These are phyloP conservation scores for Octomys mimax DNA, from an alignment of 2,797 vertebrate genomes.

Conservation along the genomic window DNA sequence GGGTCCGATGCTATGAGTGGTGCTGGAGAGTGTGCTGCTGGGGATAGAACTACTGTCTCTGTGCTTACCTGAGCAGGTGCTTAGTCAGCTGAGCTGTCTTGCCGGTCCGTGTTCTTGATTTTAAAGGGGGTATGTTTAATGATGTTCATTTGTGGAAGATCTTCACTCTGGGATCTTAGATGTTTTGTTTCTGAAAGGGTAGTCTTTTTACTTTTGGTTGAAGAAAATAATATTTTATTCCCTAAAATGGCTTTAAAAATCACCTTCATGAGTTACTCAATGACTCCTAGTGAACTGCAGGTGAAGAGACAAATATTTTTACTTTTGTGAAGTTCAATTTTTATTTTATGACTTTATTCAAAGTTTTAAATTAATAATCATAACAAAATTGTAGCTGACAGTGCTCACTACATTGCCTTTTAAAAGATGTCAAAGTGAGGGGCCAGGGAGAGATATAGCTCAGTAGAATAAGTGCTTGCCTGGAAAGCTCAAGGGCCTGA, in stretches of 20 bases:
- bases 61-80: too few relatives aligned
- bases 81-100: too few relatives aligned
- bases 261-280: slow-evolving; percentile 3
- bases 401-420: background rate
- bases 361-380: background rate
- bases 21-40: too few relatives aligned
- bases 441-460: too few relatives aligned
- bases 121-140: slow-evolving; percentile 25
- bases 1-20: too few relatives aligned
- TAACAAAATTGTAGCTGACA: slow-evolving; percentile 9
- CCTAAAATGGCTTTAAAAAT: slow-evolving; percentile 12
- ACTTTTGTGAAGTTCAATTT: slow-evolving; percentile 16
- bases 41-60: too few relatives aligned
- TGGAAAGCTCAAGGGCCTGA: too few relatives aligned
- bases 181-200: slow-evolving; percentile 18
- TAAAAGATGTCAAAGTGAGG: background rate
- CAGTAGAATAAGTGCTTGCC: too few relatives aligned
- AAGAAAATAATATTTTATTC: slow-evolving; percentile 23
- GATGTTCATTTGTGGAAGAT: slow-evolving; percentile 23
- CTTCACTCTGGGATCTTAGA: background rate
- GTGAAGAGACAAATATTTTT: background rate
- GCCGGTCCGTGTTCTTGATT: too few relatives aligned
- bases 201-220: background rate
- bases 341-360: slow-evolving; percentile 14
- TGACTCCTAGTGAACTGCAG: background rate